phyloP scores from a whole-genome alignment of 2,888 invertebrate genomes.

The Thecophora atra region DNA sequence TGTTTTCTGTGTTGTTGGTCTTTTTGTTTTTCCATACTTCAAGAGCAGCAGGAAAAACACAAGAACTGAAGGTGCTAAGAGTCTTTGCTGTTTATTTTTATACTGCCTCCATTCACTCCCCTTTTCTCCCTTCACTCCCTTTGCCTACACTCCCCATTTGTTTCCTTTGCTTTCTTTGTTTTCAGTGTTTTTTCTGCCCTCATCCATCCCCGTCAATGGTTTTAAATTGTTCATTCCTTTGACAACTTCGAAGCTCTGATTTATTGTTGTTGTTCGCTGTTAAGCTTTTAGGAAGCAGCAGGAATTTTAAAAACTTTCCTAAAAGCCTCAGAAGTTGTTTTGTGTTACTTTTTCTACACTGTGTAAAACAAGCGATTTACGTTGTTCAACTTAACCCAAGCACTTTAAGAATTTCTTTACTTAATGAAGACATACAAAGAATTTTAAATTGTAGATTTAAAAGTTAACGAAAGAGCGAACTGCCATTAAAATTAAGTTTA shows the following conservation, averaged over 20 bases:
- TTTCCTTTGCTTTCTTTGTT: not conserved
- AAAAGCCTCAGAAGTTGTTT: too few relatives aligned
- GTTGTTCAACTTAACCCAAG: too few relatives aligned
- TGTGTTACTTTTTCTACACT: too few relatives aligned
- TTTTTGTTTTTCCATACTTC: not conserved
- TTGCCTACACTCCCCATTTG: not conserved
- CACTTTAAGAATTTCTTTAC: too few relatives aligned
- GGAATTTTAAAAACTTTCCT: constrained; percentile 19
- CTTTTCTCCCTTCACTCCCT: not conserved
- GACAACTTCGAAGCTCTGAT: constrained; percentile 22
- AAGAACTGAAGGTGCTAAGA: not conserved
- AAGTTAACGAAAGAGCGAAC: too few relatives aligned
- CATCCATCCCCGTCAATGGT: not conserved
- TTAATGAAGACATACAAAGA: too few relatives aligned
- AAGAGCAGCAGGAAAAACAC: too few relatives aligned
- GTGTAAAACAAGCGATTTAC: too few relatives aligned
- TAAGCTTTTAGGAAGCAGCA: not conserved
- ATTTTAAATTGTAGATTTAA: too few relatives aligned
- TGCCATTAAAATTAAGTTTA: too few relatives aligned
- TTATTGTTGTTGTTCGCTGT: constrained; percentile 3
- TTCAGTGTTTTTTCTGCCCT: not conserved
- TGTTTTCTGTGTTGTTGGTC: not conserved
- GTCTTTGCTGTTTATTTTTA: not conserved
- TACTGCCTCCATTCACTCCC: too few relatives aligned
- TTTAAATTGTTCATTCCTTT: not conserved